Conservation (phyloP, 1,140 invertebrate species). For the Lysiphlebus fabarum region DNA sequence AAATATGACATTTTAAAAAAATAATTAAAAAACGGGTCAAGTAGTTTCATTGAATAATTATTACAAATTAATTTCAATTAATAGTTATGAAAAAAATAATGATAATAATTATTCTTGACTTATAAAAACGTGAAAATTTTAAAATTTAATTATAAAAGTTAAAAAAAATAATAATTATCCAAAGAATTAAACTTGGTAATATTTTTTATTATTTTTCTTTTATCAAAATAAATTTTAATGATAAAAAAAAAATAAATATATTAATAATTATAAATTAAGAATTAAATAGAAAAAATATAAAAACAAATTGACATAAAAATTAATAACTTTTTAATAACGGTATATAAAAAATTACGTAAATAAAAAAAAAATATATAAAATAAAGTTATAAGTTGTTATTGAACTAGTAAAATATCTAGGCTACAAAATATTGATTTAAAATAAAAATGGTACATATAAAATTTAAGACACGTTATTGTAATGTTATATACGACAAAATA, state of each 20-base stretch:
- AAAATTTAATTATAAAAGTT: too few relatives aligned
- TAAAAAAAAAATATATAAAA: conserved; percentile 13
- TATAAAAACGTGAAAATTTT: too few relatives aligned
- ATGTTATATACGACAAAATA: conserved; percentile 33
- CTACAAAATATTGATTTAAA: conserved; percentile 28
- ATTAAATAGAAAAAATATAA: conserved; percentile 9
- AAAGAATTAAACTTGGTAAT: too few relatives aligned
- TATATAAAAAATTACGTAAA: too few relatives aligned
- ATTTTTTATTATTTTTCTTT: background rate
- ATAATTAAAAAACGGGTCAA: too few relatives aligned
- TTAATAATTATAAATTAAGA: background rate
- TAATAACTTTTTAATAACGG: too few relatives aligned
- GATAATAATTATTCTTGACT: too few relatives aligned
- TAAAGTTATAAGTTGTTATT: conserved; percentile 30
- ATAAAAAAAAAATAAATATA: background rate
- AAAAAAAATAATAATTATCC: conserved; percentile 1
- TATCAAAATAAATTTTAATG: background rate
- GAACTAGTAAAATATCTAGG: conserved; percentile 26
- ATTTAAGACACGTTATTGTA: conserved; percentile 48
- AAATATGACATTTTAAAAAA: too few relatives aligned
- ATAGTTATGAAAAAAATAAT: too few relatives aligned
- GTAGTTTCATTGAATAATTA: too few relatives aligned
- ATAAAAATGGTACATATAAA: conserved; percentile 38
- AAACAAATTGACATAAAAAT: background rate
- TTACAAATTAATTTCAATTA: too few relatives aligned